Conservation (phyloP, 2,113 vertebrate genomes). For the Callaeas wilsoni region DNA sequence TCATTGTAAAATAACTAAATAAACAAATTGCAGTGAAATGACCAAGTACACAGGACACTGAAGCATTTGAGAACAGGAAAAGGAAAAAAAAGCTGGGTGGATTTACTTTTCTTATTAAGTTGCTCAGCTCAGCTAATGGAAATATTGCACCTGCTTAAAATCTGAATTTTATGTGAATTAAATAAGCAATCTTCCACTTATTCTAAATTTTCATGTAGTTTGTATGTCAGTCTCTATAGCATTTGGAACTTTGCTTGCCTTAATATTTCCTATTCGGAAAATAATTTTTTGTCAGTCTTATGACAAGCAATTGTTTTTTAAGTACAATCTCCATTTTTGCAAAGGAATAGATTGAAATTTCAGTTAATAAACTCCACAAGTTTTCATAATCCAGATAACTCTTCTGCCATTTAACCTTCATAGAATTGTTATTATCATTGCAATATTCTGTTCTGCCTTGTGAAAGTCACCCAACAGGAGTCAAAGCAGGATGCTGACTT, state of each 20-base stretch:
- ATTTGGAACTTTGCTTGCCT: neutral
- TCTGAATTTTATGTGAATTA: neutral
- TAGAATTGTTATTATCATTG: neutral
- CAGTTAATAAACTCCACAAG: neutral
- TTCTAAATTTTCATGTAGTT: neutral
- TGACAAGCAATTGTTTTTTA: neutral
- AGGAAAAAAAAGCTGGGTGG: neutral
- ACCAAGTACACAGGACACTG: neutral
- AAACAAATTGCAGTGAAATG: neutral
- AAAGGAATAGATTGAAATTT: neutral
- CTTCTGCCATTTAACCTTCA: neutral
- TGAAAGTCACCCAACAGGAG: neutral
- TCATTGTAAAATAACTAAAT: neutral
- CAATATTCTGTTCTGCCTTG: neutral
- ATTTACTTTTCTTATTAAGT: neutral
- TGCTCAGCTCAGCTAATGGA: neutral
- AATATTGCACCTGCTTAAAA: neutral
- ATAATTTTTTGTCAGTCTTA: neutral
- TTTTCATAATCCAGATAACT: neutral
- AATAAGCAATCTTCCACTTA: neutral
- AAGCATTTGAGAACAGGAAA: neutral
- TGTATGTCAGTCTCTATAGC: neutral
- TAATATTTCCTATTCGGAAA: neutral
- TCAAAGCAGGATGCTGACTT: neutral
- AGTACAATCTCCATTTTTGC: neutral